A percentile compares a stretch with the other conserved stretches of the same genome.
Conservation (phyloP, 2,888 invertebrate species). For the Priapulus caudatus region DNA sequence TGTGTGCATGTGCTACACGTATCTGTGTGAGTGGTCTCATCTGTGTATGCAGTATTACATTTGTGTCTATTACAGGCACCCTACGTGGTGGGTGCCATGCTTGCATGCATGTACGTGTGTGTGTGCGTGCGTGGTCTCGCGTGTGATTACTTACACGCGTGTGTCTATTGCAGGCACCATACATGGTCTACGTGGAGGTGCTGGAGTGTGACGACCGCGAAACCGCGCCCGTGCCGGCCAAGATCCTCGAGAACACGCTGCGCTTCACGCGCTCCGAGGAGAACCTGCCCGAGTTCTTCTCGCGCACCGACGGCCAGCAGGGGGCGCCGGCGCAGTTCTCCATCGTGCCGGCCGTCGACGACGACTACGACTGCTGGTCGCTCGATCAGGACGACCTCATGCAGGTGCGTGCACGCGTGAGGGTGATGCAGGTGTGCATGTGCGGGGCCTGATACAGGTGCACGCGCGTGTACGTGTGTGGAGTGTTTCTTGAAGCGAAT, state of each 20-base stretch:
- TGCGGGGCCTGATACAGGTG: too few species aligned
- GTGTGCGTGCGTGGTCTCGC: constrained; percentile 20
- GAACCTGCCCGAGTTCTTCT: constrained; percentile 50
- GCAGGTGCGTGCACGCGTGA: too few species aligned
- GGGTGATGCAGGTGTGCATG: too few species aligned
- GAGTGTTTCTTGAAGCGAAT: too few species aligned
- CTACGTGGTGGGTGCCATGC: too few species aligned
- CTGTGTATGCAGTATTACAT: too few species aligned
- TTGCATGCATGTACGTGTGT: too few species aligned
- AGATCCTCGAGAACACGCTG: constrained; percentile 49
- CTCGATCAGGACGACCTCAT: constrained; percentile 91
- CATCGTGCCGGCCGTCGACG: constrained; percentile 15
- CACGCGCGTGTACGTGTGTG: too few species aligned
- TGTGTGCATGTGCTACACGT: too few species aligned
- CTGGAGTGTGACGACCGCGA: constrained; percentile 71
- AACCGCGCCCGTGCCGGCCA: constrained; percentile 74
- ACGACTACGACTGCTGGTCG: constrained; percentile 65
- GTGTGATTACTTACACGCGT: too few species aligned
- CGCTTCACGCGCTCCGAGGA: constrained; percentile 89
- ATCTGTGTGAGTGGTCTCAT: too few species aligned
- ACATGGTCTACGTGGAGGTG: constrained; percentile 94
- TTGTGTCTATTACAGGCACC: too few species aligned
- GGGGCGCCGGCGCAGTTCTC: background rate
- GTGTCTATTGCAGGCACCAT: constrained; percentile 61
- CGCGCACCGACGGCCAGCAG: background rate